A percentile compares a stretch with the other conserved stretches of the same genome.
Conservation (phyloP, 2,888 invertebrate species). For the Chalcosyrphus nemorum region DNA sequence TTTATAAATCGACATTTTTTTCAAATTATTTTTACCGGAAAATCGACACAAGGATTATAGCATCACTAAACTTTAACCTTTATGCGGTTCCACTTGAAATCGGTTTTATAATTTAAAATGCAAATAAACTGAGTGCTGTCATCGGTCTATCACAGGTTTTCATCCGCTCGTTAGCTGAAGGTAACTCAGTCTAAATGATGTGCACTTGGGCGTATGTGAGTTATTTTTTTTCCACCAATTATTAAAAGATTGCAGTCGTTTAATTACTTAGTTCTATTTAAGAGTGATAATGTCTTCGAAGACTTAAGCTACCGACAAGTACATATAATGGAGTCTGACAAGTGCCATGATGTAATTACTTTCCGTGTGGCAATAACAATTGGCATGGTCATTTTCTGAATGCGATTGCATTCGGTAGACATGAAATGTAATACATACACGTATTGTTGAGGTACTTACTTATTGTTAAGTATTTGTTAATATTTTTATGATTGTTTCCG, state of each 20-base stretch:
- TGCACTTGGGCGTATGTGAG: constrained; percentile 42
- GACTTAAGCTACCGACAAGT: too few relatives aligned
- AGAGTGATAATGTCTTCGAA: background rate
- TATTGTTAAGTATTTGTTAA: constrained; percentile 6
- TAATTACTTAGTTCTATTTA: constrained; percentile 12
- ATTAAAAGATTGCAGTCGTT: constrained; percentile 38
- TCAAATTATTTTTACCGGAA: background rate
- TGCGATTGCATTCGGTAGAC: background rate
- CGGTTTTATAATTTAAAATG: background rate
- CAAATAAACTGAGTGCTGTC: background rate
- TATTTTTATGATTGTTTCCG: constrained; percentile 2
- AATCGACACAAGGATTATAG: background rate
- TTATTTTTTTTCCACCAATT: constrained; percentile 23
- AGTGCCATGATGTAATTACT: background rate
- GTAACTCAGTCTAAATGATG: background rate
- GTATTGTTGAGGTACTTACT: too few relatives aligned
- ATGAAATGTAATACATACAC: background rate
- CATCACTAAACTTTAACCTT: too few relatives aligned
- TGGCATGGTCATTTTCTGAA: constrained; percentile 23
- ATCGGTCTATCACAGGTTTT: background rate
- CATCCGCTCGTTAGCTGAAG: background rate
- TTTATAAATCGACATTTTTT: background rate
- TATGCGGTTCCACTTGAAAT: background rate
- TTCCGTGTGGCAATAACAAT: background rate
- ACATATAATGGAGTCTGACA: background rate